Evolutionary conservation across 2,113 vertebrate genomes (phyloP).

Genomic region (Istiophorus platypterus): DNA sequence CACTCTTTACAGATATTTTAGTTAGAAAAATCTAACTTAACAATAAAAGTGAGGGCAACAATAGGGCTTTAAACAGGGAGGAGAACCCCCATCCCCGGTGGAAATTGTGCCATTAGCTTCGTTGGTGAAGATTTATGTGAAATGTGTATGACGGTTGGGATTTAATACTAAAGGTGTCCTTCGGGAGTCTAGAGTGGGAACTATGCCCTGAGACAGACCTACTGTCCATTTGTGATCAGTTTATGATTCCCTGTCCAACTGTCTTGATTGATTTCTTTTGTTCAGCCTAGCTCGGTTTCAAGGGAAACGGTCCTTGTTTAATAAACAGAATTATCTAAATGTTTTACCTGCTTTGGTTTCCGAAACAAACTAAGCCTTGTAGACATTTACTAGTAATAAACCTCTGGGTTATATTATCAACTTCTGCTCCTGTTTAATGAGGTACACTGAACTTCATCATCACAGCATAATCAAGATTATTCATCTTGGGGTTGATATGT

Average conservation of each 20-base stretch:
- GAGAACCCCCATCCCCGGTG: no score
- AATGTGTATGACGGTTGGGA: neutral
- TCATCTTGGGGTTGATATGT: neutral
- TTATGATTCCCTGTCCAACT: neutral
- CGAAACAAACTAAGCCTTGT: neutral
- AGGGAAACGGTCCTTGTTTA: neutral
- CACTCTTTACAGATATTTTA: no score
- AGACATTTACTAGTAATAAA: neutral
- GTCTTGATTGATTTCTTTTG: neutral
- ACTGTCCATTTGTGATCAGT: conserved; percentile 10
- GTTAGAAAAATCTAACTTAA: no score
- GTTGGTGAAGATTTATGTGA: neutral
- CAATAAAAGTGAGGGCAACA: no score
- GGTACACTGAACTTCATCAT: neutral
- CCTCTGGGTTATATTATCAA: neutral
- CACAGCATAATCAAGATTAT: neutral
- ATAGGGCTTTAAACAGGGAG: no score
- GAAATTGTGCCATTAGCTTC: neutral
- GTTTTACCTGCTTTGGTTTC: neutral
- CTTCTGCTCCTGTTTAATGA: neutral
- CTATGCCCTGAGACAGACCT: conserved; percentile 15
- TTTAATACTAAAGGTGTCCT: conserved; percentile 1
- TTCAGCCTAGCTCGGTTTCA: neutral
- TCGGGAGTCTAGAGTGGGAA: neutral
- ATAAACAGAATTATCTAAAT: neutral